Base-by-base conservation (phyloP, 2,888 invertebrate genomes). In the Habroteleia sp. region DNA sequence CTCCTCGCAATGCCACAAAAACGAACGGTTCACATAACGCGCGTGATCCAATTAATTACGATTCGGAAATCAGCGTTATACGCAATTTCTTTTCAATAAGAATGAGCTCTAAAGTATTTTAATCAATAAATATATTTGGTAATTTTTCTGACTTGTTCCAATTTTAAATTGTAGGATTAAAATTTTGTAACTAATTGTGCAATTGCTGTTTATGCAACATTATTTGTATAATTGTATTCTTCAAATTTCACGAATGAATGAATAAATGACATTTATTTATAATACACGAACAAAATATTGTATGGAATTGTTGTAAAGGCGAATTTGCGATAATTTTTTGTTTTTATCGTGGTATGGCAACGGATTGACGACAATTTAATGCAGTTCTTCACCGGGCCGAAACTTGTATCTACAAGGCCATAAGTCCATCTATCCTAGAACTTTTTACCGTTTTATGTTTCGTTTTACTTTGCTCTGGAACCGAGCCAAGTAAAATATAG, bases 401-500 rank as follows among this genome's bases (percentile, higher is more conserved):
- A 62, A 29, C 39, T 35, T 33, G 29, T 27, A 54, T 35, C 17
- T 7, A n/a, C 54, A 44, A 54, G 63, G 41, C 44, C 17, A 23
- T 50, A 52, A 52, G 50, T 52, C 44, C 35, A 35, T 52, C 52
- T 7, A 29, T 63, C 35, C 35, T 52, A 20, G 31, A 66, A 60
- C 35, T 60, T 69, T 58, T 58, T 58, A 48, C 58, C 39, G 46
- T 50, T 68, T 46, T 41, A 10, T 46, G 25, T 41, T 68, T 68
- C 41, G 41, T 46, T 68, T 68, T 68, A 11, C 27, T 46, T 11
- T 11, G 14, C 35, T 25, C 41, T 69, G 68, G 68, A 69, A 48
- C 5, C n/a, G 35, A 42, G 68, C 68, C 68, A 69, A 69, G 58
- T 16, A 41, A 60, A 50, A 60, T 69, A 44, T 60, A 69, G 68